A percentile compares a stretch with the other conserved stretches of the same genome.
Evolutionary conservation across 2,888 invertebrate species (phyloP).

Genomic region (Phytoseiulus persimilis): DNA sequence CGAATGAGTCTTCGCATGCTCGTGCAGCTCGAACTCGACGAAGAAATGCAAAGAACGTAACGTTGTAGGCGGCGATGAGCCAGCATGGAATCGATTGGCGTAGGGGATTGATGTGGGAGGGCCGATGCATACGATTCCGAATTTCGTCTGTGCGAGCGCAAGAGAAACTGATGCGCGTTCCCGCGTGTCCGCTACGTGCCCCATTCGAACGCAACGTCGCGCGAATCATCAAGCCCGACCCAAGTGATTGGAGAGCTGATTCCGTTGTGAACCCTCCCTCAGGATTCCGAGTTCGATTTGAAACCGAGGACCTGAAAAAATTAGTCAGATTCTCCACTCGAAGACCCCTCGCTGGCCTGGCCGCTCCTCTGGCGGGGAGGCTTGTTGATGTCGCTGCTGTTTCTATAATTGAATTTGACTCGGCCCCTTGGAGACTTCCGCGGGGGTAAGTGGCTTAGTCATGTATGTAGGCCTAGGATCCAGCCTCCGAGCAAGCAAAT

Average conservation of each 20-base stretch:
- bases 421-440: not conserved
- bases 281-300: no score
- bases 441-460: slow-evolving; percentile 5
- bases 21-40: no score
- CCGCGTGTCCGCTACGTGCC: no score
- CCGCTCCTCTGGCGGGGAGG: not conserved
- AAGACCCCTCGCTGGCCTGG: not conserved
- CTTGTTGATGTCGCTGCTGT: not conserved
- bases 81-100: no score
- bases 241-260: no score
- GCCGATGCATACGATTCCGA: not conserved
- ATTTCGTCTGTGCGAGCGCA: not conserved
- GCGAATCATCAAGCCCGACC: no score
- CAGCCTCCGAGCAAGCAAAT: not conserved
- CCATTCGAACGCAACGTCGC: no score
- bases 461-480: not conserved
- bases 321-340: not conserved
- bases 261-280: no score
- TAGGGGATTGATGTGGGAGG: no score
- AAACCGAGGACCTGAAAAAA: not conserved
- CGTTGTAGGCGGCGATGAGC: no score
- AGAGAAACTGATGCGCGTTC: not conserved
- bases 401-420: slow-evolving; percentile 38
- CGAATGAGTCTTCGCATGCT: no score
- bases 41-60: no score